These are phyloP conservation scores for Gopherus evgoodei DNA, from an alignment of 2,113 vertebrate species.

Conservation along the genomic window DNA sequence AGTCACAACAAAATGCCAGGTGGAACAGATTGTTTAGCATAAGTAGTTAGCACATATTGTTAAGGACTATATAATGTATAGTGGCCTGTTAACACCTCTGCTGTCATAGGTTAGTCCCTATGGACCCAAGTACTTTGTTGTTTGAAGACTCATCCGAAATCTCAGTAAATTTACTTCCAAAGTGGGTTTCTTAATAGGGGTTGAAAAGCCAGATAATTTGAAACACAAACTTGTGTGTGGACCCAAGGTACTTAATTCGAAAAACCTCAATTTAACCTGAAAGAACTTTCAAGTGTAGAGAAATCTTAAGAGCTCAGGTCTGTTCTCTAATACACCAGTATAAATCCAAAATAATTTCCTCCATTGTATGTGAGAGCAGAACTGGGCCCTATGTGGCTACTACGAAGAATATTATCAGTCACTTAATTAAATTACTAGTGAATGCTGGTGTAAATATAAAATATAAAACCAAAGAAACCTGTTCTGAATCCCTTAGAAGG, in stretches of 20 bases:
- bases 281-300: background rate
- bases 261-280: background rate
- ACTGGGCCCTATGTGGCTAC: background rate
- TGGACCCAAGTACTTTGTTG: background rate
- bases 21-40: background rate
- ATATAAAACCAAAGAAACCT: background rate
- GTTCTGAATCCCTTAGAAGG: slow-evolving; percentile 27
- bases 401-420: background rate
- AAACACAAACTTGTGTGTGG: background rate
- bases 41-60: background rate
- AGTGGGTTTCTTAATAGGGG: background rate
- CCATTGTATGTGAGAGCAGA: background rate
- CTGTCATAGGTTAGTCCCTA: background rate
- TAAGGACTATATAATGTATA: background rate
- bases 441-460: background rate
- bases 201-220: background rate
- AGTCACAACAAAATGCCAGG: background rate
- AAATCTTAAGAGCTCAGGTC: background rate
- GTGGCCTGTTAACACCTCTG: background rate
- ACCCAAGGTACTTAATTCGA: background rate
- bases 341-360: background rate
- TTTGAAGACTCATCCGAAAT: background rate
- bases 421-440: background rate
- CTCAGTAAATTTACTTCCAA: background rate
- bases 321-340: rapidly evolving